Conservation (phyloP, 2,797 vertebrate species). For the Rhyacichthys aspro region DNA sequence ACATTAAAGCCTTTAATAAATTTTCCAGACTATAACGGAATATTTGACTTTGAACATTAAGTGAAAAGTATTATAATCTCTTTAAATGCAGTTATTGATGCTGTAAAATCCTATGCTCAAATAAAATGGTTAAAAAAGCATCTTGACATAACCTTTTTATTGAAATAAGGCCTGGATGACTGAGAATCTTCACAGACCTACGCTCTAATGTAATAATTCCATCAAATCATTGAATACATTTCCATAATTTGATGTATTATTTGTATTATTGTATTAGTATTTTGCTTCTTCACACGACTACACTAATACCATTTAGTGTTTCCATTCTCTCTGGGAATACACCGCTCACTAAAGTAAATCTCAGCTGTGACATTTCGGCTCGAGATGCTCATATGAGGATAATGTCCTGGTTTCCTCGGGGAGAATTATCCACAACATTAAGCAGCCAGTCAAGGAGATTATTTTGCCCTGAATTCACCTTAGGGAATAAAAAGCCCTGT, state of each 20-base stretch:
- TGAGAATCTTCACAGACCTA: constrained; percentile 5
- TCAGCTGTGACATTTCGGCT: constrained; percentile 74
- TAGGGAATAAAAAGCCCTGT: constrained; percentile 57
- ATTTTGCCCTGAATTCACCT: constrained; percentile 66
- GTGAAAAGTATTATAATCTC: too few relatives aligned
- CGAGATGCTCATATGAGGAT: constrained; percentile 62
- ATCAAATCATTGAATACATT: constrained; percentile 52
- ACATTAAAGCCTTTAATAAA: too few relatives aligned
- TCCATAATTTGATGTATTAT: too few relatives aligned
- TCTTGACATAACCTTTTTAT: too few relatives aligned
- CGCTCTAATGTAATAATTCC: constrained; percentile 51
- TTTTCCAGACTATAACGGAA: too few relatives aligned
- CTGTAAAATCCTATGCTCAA: too few relatives aligned
- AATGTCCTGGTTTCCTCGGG: constrained; percentile 79
- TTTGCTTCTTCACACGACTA: constrained; percentile 36
- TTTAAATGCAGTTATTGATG: too few relatives aligned
- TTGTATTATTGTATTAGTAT: too few relatives aligned
- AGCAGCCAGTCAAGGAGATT: constrained; percentile 75
- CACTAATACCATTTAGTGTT: constrained; percentile 36
- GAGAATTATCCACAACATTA: constrained; percentile 83
- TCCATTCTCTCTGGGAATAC: constrained; percentile 38
- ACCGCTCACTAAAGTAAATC: constrained; percentile 30
- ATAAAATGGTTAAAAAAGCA: too few relatives aligned
- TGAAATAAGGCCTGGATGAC: too few relatives aligned
- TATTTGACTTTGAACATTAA: too few relatives aligned